phyloP scores from a whole-genome alignment of 2,113 vertebrate genomes.

The Syngnathoides biaculeatus region DNA sequence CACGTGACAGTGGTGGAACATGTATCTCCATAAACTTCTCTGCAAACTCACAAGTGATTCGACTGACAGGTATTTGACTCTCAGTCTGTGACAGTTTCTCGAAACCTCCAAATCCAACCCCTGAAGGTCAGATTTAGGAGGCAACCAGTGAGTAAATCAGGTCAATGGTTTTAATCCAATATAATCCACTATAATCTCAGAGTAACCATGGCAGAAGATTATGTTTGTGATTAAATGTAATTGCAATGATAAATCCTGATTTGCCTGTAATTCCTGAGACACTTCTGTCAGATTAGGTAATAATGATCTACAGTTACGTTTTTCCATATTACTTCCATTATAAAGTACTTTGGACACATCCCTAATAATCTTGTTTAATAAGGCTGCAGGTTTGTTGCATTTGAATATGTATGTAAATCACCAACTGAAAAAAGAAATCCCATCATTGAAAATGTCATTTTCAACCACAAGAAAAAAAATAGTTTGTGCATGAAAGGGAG shows the following conservation, averaged over 20 bases:
- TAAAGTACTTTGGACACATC: not conserved
- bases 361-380: not conserved
- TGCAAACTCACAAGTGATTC: not conserved
- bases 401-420: not conserved
- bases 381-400: not conserved
- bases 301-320: not conserved
- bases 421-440: slow-evolving; percentile 18
- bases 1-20: not conserved
- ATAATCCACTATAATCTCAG: slow-evolving; percentile 67
- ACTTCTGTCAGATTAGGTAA: slow-evolving; percentile 4
- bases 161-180: slow-evolving; percentile 65
- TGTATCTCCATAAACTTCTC: not conserved
- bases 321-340: not conserved
- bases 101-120: slow-evolving; percentile 28
- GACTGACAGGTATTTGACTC: slow-evolving; percentile 12
- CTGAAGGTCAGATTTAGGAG: slow-evolving; percentile 49
- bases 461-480: not conserved
- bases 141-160: slow-evolving; percentile 63
- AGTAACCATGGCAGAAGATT: slow-evolving; percentile 53
- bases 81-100: slow-evolving; percentile 15
- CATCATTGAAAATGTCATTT: too few relatives aligned
- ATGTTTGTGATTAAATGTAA: slow-evolving; percentile 56
- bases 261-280: slow-evolving; percentile 35
- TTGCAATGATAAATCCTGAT: slow-evolving; percentile 56
- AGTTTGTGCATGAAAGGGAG: not conserved